Percentiles rank a stretch among this genome's conserved stretches.
These are phyloP conservation scores for Benitochromis conjunctus DNA, from an alignment of 2,113 vertebrate genomes.

Conservation along the genomic window DNA sequence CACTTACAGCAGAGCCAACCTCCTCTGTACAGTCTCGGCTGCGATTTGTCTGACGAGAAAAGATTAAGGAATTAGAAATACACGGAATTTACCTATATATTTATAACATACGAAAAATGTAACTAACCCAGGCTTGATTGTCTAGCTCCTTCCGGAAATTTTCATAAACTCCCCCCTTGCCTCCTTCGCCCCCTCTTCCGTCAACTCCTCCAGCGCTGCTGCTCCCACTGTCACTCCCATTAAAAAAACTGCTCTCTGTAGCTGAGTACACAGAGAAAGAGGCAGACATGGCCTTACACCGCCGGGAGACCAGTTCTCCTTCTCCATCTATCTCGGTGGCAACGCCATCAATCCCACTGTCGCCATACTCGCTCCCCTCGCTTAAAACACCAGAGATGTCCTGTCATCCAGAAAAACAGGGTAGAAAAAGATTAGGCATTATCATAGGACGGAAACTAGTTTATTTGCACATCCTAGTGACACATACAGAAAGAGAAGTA, in stretches of 20 bases:
- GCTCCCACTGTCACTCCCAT: constrained; percentile 91
- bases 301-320: constrained; percentile 78
- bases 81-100: not conserved
- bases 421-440: not conserved
- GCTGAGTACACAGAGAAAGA: constrained; percentile 86
- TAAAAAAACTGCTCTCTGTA: constrained; percentile 77
- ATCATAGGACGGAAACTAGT: not conserved
- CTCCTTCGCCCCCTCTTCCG: constrained; percentile 64
- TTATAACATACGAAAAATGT: not conserved
- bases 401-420: constrained; percentile 58
- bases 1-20: constrained; percentile 84
- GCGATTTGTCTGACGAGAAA: constrained; percentile 47
- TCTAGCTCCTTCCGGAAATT: constrained; percentile 94
- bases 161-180: constrained; percentile 86
- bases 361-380: constrained; percentile 90
- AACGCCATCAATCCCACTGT: constrained; percentile 93
- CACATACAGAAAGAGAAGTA: not conserved
- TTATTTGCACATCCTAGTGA: not conserved
- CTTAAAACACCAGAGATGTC: constrained; percentile 81
- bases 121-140: constrained; percentile 65
- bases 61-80: not conserved
- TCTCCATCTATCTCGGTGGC: constrained; percentile 75
- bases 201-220: constrained; percentile 83
- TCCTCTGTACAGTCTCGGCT: constrained; percentile 83
- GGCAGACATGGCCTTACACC: constrained; percentile 90